These are phyloP conservation scores for Paedocypris sp. DNA, from an alignment of 2,113 vertebrate species.

Conservation along the genomic window DNA sequence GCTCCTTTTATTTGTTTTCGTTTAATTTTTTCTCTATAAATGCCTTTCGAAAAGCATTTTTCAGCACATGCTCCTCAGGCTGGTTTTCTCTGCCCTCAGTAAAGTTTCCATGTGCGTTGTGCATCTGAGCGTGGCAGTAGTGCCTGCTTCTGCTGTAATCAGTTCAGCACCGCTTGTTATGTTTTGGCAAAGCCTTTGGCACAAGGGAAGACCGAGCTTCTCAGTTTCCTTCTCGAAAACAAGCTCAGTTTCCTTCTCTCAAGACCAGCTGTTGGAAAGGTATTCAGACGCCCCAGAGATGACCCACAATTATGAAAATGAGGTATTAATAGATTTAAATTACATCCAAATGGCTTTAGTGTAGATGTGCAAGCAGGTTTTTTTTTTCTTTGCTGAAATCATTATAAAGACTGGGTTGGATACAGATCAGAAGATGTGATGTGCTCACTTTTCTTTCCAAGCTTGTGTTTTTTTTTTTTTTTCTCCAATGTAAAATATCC, in stretches of 20 bases:
- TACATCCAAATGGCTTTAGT: conserved; percentile 60
- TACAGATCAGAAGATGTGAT: conserved; percentile 49
- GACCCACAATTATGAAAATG: conserved; percentile 61
- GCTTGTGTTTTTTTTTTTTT: not conserved
- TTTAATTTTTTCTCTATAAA: no score
- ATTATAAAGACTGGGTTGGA: conserved; percentile 54
- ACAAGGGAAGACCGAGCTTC: conserved; percentile 40
- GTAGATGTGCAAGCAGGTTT: conserved; percentile 40
- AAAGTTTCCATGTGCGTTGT: conserved; percentile 24
- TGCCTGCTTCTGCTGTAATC: conserved; percentile 29
- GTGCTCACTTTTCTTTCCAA: conserved; percentile 38
- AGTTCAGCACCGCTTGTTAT: conserved; percentile 29
- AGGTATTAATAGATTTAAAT: conserved; percentile 66
- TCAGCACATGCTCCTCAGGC: not conserved
- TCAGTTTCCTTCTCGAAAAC: conserved; percentile 40
- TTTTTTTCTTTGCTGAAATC: conserved; percentile 57
- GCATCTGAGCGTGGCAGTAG: conserved; percentile 10
- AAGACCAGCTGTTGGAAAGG: conserved; percentile 53
- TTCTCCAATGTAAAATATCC: not conserved
- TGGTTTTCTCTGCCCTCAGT: conserved; percentile 6
- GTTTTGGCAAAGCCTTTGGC: conserved; percentile 32
- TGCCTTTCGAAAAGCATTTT: no score
- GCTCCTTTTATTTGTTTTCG: no score
- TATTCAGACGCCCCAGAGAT: conserved; percentile 57
- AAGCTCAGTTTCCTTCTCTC: no score